Percentiles rank a stretch among this genome's conserved stretches.
Evolutionary conservation across 2,888 invertebrate genomes (phyloP).

Genomic region (Heliconius sara): DNA sequence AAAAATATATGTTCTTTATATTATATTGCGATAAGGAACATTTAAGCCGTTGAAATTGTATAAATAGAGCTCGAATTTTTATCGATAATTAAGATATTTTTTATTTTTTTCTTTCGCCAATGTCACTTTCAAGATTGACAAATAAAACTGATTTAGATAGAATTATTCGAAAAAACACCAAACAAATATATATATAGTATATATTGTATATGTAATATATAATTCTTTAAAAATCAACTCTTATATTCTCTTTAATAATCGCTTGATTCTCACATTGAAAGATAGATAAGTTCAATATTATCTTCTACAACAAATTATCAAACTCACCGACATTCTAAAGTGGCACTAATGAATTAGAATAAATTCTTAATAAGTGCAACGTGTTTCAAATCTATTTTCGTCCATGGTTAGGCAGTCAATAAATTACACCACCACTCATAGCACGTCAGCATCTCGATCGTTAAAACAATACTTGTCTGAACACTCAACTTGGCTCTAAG

Average conservation of each 20-base stretch:
- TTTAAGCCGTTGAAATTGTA: not conserved
- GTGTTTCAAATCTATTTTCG: conserved; percentile 40
- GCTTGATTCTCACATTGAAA: not conserved
- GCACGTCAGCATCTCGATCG: conserved; percentile 43
- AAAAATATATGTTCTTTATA: not conserved
- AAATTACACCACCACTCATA: conserved; percentile 43
- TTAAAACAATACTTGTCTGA: conserved; percentile 46
- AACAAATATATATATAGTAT: not conserved
- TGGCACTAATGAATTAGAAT: conserved; percentile 37
- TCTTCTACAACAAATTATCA: conserved; percentile 16
- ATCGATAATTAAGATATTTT: not conserved
- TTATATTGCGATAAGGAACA: not conserved
- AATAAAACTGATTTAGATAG: not conserved
- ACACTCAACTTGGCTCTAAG: conserved; percentile 38
- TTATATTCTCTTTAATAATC: too few species aligned
- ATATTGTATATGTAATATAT: not conserved
- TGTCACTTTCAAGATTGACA: not conserved
- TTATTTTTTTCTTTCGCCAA: not conserved
- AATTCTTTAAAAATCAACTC: too few species aligned
- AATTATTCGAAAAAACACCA: not conserved
- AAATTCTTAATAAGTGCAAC: conserved; percentile 38
- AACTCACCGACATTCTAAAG: conserved; percentile 27
- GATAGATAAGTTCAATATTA: conserved; percentile 1
- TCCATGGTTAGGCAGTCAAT: conserved; percentile 25
- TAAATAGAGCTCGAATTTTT: not conserved